These are phyloP conservation scores for Eriosoma lanigerum DNA, from an alignment of 1,140 invertebrate genomes.

Conservation along the genomic window DNA sequence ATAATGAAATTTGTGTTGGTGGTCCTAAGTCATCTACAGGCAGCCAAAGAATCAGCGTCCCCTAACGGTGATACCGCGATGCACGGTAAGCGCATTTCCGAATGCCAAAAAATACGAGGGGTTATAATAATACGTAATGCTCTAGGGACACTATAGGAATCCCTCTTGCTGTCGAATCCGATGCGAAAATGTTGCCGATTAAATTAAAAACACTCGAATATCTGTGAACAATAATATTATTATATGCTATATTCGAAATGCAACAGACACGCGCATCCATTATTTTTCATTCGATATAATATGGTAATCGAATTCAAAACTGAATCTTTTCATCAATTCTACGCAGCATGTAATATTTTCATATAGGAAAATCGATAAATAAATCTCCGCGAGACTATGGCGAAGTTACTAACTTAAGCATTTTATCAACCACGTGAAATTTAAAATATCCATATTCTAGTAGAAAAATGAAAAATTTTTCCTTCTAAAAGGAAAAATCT, in stretches of 20 bases:
- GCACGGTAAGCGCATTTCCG: slow-evolving; percentile 27
- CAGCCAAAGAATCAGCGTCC: not conserved
- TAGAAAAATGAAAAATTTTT: too few species aligned
- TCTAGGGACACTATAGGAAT: not conserved
- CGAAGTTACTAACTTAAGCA: too few species aligned
- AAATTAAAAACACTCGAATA: slow-evolving; percentile 32
- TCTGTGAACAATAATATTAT: slow-evolving; percentile 33
- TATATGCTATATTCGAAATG: not conserved
- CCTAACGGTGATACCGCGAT: not conserved
- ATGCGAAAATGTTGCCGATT: slow-evolving; percentile 24
- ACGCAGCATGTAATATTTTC: too few species aligned
- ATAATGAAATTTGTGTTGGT: slow-evolving; percentile 45
- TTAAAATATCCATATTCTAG: too few species aligned
- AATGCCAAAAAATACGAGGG: not conserved
- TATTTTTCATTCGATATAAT: too few species aligned
- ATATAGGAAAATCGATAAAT: too few species aligned
- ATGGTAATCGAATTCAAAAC: slow-evolving; percentile 12
- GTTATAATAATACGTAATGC: not conserved
- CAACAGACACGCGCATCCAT: too few species aligned
- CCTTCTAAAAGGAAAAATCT: too few species aligned
- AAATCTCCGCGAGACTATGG: too few species aligned
- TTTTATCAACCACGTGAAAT: too few species aligned
- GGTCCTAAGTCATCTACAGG: slow-evolving; percentile 22
- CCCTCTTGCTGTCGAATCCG: not conserved
- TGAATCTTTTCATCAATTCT: too few species aligned